These are phyloP conservation scores for Aphidoletes aphidimyza DNA, from an alignment of 2,888 invertebrate genomes.

Conservation along the genomic window DNA sequence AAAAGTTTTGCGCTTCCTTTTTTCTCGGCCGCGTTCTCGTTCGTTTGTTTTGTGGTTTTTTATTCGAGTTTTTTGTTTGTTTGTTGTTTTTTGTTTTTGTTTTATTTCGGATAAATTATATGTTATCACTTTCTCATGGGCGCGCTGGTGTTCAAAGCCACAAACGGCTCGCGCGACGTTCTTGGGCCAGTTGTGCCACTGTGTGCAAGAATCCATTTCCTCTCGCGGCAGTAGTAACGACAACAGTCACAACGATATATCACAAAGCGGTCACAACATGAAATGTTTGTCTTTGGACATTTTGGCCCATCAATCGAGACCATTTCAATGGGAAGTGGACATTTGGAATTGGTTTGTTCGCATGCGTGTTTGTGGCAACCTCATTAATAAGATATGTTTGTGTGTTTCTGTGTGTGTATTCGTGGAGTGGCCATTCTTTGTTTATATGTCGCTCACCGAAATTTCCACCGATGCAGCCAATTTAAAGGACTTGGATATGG, in stretches of 20 bases:
- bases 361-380: background rate
- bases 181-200: background rate
- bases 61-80: background rate
- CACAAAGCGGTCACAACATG: background rate
- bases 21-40: background rate
- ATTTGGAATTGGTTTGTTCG: background rate
- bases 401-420: too few species aligned
- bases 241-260: conserved; percentile 24
- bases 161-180: background rate
- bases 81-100: background rate
- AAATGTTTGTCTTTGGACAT: background rate
- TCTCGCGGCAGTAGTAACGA: too few species aligned
- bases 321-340: background rate
- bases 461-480: too few species aligned
- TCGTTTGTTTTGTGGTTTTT: background rate
- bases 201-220: background rate
- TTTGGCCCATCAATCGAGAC: background rate
- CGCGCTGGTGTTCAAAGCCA: background rate
- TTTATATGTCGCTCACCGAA: too few species aligned
- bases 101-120: conserved; percentile 35
- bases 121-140: conserved; percentile 32
- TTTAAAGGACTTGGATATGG: too few species aligned
- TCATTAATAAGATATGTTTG: too few species aligned
- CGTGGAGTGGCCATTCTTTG: too few species aligned
- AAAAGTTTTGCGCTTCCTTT: conserved; percentile 16